Percentiles rank a stretch among this genome's conserved stretches.
phyloP scores from a whole-genome alignment of 2,888 invertebrate species.

The Temnothorax rugatulus region DNA sequence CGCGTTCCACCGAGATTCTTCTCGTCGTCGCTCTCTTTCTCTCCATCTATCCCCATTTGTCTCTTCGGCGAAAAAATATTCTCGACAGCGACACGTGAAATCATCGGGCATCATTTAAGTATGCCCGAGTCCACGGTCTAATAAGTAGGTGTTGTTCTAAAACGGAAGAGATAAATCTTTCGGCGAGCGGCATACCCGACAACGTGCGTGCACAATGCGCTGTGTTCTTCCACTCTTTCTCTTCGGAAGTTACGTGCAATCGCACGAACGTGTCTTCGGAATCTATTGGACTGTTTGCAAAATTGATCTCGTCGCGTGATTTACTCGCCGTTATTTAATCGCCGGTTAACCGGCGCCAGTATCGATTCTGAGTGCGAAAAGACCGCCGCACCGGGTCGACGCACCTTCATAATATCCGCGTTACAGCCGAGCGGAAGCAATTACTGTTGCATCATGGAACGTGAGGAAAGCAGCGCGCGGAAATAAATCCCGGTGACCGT shows the following conservation, averaged over 20 bases:
- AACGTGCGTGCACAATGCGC: slow-evolving; percentile 39
- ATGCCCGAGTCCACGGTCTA: slow-evolving; percentile 38
- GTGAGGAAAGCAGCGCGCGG: slow-evolving; percentile 19
- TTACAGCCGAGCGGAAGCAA: slow-evolving; percentile 33
- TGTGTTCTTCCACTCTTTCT: slow-evolving; percentile 29
- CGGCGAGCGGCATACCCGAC: slow-evolving; percentile 30
- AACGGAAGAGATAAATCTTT: slow-evolving; percentile 5
- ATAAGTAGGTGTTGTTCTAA: slow-evolving; percentile 56
- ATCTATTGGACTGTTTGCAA: neutral
- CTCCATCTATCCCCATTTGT: neutral
- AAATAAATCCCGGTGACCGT: slow-evolving; percentile 43
- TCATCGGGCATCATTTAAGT: slow-evolving; percentile 44
- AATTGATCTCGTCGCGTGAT: slow-evolving; percentile 47
- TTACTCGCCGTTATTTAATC: slow-evolving; percentile 43
- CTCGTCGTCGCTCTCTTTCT: slow-evolving; percentile 45
- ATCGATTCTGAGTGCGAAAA: slow-evolving; percentile 21
- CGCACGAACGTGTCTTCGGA: neutral
- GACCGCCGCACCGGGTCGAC: slow-evolving; percentile 43
- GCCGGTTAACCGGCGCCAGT: slow-evolving; percentile 47
- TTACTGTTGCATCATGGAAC: slow-evolving; percentile 25
- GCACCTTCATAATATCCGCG: slow-evolving; percentile 42
- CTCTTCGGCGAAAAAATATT: neutral
- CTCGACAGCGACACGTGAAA: slow-evolving; percentile 55
- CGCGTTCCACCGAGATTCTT: slow-evolving; percentile 63
- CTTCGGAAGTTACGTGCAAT: slow-evolving; percentile 40